These are phyloP conservation scores for Cariama cristata DNA, from an alignment of 2,113 vertebrate species.

Conservation along the genomic window DNA sequence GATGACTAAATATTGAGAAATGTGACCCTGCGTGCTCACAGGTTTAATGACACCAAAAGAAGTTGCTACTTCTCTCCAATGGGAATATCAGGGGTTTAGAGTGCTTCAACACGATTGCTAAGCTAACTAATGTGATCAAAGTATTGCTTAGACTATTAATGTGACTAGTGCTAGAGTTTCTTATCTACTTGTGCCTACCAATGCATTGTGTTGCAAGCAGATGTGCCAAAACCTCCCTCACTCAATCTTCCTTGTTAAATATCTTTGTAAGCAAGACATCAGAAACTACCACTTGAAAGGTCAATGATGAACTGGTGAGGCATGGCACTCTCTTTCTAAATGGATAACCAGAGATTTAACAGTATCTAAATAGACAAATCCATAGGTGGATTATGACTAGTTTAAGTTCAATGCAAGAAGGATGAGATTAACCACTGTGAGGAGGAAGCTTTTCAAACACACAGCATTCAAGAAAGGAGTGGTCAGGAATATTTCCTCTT, in stretches of 20 bases:
- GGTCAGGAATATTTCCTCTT: neutral
- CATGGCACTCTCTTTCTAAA: neutral
- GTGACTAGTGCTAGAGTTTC: neutral
- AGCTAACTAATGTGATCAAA: neutral
- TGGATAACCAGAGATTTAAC: neutral
- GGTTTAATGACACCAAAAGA: neutral
- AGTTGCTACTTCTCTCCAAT: neutral
- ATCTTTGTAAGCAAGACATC: neutral
- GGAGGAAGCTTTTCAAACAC: neutral
- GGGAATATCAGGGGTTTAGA: neutral
- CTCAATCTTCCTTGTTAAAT: neutral
- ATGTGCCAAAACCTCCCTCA: neutral
- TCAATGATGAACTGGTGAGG: neutral
- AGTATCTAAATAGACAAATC: neutral
- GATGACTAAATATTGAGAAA: neutral
- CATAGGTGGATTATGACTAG: neutral
- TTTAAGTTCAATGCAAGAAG: neutral
- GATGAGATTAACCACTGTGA: neutral
- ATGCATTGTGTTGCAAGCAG: neutral
- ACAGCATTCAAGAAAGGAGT: neutral
- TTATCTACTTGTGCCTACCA: neutral
- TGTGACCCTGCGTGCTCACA: neutral
- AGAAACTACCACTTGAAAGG: neutral
- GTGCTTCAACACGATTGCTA: neutral
- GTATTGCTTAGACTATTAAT: neutral